These are phyloP conservation scores for Yponomeuta malinellus DNA, from an alignment of 2,888 invertebrate genomes.

Conservation along the genomic window DNA sequence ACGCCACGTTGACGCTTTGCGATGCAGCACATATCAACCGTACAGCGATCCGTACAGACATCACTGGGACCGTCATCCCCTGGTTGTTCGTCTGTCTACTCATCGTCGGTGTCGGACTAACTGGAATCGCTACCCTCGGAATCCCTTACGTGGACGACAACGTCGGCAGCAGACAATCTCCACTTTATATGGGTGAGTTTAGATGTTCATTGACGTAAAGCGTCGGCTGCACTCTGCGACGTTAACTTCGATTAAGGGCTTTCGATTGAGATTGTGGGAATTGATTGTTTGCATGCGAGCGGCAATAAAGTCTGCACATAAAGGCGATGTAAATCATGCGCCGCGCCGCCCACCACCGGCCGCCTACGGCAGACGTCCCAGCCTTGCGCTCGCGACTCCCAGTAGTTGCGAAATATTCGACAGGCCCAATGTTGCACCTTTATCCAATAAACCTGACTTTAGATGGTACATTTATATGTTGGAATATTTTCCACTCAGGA, in stretches of 20 bases:
- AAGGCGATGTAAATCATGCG: conserved; percentile 43
- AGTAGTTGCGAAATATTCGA: conserved; percentile 1
- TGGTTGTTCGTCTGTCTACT: conserved; percentile 92
- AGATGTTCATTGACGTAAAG: conserved; percentile 14
- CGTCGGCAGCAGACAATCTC: conserved; percentile 93
- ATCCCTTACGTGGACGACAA: conserved; percentile 97
- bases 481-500: too few relatives aligned
- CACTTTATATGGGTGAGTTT: conserved; percentile 88
- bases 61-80: conserved; percentile 87
- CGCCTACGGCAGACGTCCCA: conserved; percentile 12
- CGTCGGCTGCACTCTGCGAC: conserved; percentile 9
- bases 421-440: background rate
- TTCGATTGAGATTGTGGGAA: conserved; percentile 7
- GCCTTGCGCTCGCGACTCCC: background rate
- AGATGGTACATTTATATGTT: background rate
- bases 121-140: conserved; percentile 93
- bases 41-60: conserved; percentile 82
- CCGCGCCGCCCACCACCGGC: conserved; percentile 14
- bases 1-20: conserved; percentile 55
- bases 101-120: conserved; percentile 94
- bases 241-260: conserved; percentile 4
- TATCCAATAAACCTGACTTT: background rate
- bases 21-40: conserved; percentile 78
- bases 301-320: conserved; percentile 34
- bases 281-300: conserved; percentile 29